Conservation (phyloP, 1,140 invertebrate genomes). For the Camponotus vicinus region DNA sequence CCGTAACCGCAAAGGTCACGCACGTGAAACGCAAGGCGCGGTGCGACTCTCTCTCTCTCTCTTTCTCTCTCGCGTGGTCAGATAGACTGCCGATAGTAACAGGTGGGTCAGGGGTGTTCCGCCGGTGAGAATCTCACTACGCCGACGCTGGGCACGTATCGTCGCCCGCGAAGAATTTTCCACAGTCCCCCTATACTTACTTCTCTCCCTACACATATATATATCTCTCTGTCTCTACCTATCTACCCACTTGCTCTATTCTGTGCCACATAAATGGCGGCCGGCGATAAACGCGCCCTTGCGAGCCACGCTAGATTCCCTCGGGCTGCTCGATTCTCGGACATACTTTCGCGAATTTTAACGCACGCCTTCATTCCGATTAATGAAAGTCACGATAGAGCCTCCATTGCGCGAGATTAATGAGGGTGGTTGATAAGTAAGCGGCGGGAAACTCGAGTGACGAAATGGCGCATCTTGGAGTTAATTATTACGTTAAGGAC, state of each 20-base stretch:
- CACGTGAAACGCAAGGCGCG: conserved; percentile 17
- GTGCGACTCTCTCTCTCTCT: conserved; percentile 12
- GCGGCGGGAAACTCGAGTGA: not conserved
- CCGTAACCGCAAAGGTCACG: conserved; percentile 35
- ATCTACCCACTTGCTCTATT: not conserved
- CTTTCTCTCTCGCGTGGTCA: conserved; percentile 64
- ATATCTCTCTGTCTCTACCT: not conserved
- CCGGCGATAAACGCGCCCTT: conserved; percentile 39
- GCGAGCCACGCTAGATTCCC: conserved; percentile 6
- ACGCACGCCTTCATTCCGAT: not conserved
- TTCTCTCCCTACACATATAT: too few species aligned
- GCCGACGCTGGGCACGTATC: conserved; percentile 46
- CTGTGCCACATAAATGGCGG: conserved; percentile 53
- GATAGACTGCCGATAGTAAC: conserved; percentile 69
- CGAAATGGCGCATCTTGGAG: not conserved
- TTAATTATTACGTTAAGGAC: conserved; percentile 35
- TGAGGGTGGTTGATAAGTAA: conserved; percentile 27
- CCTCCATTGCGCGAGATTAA: not conserved
- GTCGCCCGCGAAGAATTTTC: conserved; percentile 41
- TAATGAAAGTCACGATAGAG: conserved; percentile 24
- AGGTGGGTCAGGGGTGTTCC: conserved; percentile 56
- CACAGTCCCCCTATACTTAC: conserved; percentile 21
- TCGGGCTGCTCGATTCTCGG: not conserved
- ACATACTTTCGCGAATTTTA: not conserved
- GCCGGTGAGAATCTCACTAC: conserved; percentile 47